Conservation (phyloP, 37 sponge, comb jelly and placozoan genomes). For the Halisarca cf. caerulea region DNA sequence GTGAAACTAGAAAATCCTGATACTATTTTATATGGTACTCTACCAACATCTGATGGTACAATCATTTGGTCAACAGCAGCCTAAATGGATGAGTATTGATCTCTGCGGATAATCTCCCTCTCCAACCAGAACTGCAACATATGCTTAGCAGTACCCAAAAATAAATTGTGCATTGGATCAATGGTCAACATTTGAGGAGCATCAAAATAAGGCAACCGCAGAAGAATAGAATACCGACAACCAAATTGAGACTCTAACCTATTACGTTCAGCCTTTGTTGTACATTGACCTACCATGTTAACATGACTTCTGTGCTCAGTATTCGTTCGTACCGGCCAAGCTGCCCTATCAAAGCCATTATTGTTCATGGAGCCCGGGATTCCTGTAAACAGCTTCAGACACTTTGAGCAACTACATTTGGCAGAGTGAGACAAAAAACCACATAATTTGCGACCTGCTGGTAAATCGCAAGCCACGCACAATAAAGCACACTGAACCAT, state of each 20-base stretch:
- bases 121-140: slow-evolving; percentile 20
- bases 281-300: neutral
- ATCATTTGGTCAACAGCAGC: neutral
- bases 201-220: slow-evolving; percentile 44
- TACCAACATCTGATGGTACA: slow-evolving; percentile 29
- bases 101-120: neutral
- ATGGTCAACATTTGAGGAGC: slow-evolving; percentile 3
- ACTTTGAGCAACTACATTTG: slow-evolving; percentile 25
- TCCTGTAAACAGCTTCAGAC: slow-evolving; percentile 21
- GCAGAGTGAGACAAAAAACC: slow-evolving; percentile 43
- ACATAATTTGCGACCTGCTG: slow-evolving; percentile 47
- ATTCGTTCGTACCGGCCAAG: neutral
- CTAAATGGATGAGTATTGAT: slow-evolving; percentile 9
- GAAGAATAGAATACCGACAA: slow-evolving; percentile 7
- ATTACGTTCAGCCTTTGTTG: neutral
- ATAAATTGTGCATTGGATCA: slow-evolving; percentile 57
- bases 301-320: neutral
- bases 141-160: slow-evolving; percentile 51
- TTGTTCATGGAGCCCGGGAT: slow-evolving; percentile 5
- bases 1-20: slow-evolving; percentile 10
- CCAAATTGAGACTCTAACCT: neutral
- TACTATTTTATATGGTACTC: neutral
- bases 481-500: slow-evolving; percentile 32
- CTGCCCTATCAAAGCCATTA: slow-evolving; percentile 37
- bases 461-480: slow-evolving; percentile 38